Conservation (phyloP, 2,113 vertebrate genomes). For the Eublepharis macularius region DNA sequence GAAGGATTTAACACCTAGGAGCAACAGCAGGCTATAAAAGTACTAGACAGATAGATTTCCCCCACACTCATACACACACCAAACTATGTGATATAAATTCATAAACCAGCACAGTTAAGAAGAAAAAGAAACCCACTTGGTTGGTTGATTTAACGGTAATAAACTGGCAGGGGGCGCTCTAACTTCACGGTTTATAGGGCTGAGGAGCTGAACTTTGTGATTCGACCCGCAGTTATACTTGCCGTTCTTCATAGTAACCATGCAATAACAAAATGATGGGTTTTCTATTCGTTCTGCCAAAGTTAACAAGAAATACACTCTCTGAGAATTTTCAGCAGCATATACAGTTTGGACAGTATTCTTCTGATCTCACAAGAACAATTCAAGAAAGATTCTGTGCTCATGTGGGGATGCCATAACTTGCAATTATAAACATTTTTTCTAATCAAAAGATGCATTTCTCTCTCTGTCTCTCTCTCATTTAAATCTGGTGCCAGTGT, state of each 20-base stretch:
- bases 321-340: not conserved
- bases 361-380: not conserved
- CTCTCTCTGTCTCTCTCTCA: too few relatives aligned
- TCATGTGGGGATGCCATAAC: too few relatives aligned
- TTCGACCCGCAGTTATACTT: not conserved
- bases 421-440: not conserved
- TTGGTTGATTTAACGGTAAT: not conserved
- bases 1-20: not conserved
- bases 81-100: not conserved
- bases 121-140: too few relatives aligned
- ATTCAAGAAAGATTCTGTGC: not conserved
- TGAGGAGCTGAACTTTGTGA: rapidly evolving
- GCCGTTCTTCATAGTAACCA: not conserved
- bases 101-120: not conserved
- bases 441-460: not conserved
- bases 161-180: constrained; percentile 68
- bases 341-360: not conserved
- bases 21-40: too few relatives aligned
- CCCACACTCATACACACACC: too few relatives aligned
- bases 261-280: not conserved
- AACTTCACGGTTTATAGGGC: constrained; percentile 46
- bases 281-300: not conserved
- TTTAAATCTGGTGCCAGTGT: too few relatives aligned
- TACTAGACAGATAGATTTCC: too few relatives aligned
- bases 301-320: not conserved